Evolutionary conservation across 1,140 invertebrate genomes (phyloP), one percentile per base, ranked within the genome.

Genomic region (Elysia chlorotica): DNA sequence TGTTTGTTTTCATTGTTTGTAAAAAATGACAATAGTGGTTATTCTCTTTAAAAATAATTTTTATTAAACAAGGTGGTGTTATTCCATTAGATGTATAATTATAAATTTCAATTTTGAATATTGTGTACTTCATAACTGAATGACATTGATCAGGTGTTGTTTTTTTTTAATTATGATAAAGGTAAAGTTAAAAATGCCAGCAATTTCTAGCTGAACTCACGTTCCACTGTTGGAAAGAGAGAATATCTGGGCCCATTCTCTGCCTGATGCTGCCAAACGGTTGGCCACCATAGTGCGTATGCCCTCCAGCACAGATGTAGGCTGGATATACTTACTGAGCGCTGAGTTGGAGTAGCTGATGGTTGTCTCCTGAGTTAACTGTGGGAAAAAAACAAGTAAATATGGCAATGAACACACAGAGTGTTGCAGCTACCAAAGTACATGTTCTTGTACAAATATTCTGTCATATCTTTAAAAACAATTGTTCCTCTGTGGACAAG

Each of bases 231-330:
- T 94, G 83, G 91, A 91, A 25, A 82, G 77, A 17, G 81, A 76
- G 79, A 92, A 92, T 5, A 85, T 81, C 10, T 86, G 36, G 0
- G 91, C 91, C 96, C 96, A 98, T 4, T 90, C 88, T 35, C 89
- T 86, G 2, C 93, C 92, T 80, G 90, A 90, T 0, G 85, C 88
- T 0, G 95, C 91, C 35, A 98, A 87, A 73, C 93, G 90, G 88
- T 96, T 97, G 2, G 96, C 93, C 14, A 94, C 91, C 89, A 95
- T 92, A n/a, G 93, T 90, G 53, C 95, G 90, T 1, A 94, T 91
- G 37, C 93, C 93, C 77, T 95, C 90, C 38, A 94, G 90, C 2
- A 96, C 90, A 17, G 88, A 87, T 2, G 82, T 79, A 0, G 92
- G 89, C 14, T 87, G 86, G 1, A 93, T 85, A 76, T 89, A 84